Percentiles rank a stretch among this genome's conserved stretches.
phyloP scores from a whole-genome alignment of 2,888 invertebrate genomes.

The Plusia festucae region DNA sequence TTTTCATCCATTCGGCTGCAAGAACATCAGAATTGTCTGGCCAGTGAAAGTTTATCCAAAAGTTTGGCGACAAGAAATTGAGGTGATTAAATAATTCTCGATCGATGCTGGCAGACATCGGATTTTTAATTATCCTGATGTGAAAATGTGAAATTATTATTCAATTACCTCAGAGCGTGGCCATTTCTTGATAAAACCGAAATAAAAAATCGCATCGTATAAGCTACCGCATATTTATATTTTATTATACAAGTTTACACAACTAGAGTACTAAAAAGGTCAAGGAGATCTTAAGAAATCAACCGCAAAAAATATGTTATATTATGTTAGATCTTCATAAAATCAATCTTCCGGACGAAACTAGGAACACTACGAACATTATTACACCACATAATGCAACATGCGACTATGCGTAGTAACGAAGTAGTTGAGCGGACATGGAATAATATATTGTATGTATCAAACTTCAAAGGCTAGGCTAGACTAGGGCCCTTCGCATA shows the following conservation, averaged over 20 bases:
- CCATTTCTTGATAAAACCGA: not conserved
- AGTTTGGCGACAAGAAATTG: not conserved
- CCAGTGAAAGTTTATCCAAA: constrained; percentile 17
- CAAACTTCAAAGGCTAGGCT: not conserved
- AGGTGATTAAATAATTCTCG: not conserved
- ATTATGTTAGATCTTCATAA: not conserved
- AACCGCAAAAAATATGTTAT: not conserved
- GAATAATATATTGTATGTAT: constrained; percentile 18
- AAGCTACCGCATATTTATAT: not conserved
- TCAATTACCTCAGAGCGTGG: not conserved
- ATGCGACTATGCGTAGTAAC: constrained; percentile 19
- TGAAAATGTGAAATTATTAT: not conserved
- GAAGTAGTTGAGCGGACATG: constrained; percentile 22
- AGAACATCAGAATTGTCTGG: constrained; percentile 16
- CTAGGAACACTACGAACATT: constrained; percentile 15
- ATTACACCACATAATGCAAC: constrained; percentile 40
- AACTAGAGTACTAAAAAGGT: not conserved
- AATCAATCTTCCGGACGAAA: constrained; percentile 41
- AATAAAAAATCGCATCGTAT: not conserved
- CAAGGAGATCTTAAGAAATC: not conserved
- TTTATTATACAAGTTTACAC: not conserved
- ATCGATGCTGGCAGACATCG: not conserved
- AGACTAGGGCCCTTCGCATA: too few relatives aligned
- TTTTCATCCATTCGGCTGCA: constrained; percentile 11
- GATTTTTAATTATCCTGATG: not conserved